A percentile compares a stretch with the other conserved stretches of the same genome.
Conservation (phyloP, 1,140 invertebrate species). For the Euura lappo region DNA sequence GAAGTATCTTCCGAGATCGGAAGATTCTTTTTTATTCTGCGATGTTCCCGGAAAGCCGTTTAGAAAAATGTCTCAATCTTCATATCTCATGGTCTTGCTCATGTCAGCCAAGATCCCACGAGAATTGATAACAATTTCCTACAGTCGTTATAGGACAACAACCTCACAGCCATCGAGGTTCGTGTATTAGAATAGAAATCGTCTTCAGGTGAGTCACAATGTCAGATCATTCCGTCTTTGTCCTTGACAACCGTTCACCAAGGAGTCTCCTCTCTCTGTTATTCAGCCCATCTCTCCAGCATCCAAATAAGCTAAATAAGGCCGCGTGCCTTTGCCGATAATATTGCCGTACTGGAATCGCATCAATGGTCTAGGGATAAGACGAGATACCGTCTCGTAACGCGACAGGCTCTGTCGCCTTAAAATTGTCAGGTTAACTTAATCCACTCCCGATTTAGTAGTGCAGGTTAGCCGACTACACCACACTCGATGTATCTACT, state of each 20-base stretch:
- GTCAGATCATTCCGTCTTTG: slow-evolving; percentile 2
- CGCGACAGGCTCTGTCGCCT: background rate
- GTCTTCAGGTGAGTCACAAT: background rate
- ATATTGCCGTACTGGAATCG: background rate
- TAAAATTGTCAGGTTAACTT: slow-evolving; percentile 5
- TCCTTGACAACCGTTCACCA: background rate
- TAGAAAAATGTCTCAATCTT: slow-evolving; percentile 33
- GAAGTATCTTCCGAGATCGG: slow-evolving; percentile 46
- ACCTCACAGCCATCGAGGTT: background rate
- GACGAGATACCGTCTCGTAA: too few species aligned
- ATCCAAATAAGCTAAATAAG: slow-evolving; percentile 33
- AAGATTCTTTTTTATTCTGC: too few species aligned
- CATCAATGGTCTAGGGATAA: background rate
- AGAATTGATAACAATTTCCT: background rate
- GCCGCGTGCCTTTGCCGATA: slow-evolving; percentile 14
- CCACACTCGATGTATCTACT: background rate
- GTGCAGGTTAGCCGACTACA: background rate
- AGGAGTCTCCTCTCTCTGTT: background rate
- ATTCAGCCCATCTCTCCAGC: slow-evolving; percentile 13
- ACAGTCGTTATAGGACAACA: background rate
- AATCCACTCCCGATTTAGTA: background rate
- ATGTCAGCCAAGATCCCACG: too few species aligned
- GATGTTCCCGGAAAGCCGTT: slow-evolving; percentile 35
- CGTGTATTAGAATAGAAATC: slow-evolving; percentile 2
- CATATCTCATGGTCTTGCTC: too few species aligned